phyloP scores from a whole-genome alignment of 1,140 invertebrate species.

The Sycophaga agraensis region DNA sequence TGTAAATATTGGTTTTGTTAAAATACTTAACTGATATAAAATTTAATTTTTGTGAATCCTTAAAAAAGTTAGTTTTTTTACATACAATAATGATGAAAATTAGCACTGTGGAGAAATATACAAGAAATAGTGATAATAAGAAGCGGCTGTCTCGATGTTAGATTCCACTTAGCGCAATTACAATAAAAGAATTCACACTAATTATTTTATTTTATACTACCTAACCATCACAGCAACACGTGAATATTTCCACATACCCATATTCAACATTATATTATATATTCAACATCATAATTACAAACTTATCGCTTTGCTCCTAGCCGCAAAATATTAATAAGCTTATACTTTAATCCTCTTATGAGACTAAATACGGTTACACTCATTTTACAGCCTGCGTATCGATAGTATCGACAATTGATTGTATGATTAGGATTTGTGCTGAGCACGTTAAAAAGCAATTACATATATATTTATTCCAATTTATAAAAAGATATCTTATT shows the following conservation, averaged over 20 bases:
- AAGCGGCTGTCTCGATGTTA: constrained; percentile 8
- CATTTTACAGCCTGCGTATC: constrained; percentile 23
- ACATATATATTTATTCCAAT: constrained; percentile 36
- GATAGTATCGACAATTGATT: constrained; percentile 44
- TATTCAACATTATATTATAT: no score
- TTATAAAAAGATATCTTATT: neutral
- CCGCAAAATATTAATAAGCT: constrained; percentile 9
- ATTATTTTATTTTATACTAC: constrained; percentile 15
- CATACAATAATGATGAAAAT: no score
- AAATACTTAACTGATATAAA: no score
- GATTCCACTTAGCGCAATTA: constrained; percentile 21
- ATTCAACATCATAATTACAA: constrained; percentile 40
- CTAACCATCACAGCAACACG: constrained; percentile 29
- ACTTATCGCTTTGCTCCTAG: constrained; percentile 29
- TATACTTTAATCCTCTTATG: constrained; percentile 1
- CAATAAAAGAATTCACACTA: constrained; percentile 14
- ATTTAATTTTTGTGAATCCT: no score
- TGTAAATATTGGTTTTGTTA: no score
- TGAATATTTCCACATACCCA: constrained; percentile 18
- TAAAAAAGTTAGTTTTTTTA: no score
- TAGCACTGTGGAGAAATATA: neutral
- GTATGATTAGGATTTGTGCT: constrained; percentile 44
- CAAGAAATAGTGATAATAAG: neutral
- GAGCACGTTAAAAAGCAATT: constrained; percentile 40
- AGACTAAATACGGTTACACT: constrained; percentile 2